Evolutionary conservation across 2,797 vertebrate species (phyloP).

Genomic region (Siniperca undulata): DNA sequence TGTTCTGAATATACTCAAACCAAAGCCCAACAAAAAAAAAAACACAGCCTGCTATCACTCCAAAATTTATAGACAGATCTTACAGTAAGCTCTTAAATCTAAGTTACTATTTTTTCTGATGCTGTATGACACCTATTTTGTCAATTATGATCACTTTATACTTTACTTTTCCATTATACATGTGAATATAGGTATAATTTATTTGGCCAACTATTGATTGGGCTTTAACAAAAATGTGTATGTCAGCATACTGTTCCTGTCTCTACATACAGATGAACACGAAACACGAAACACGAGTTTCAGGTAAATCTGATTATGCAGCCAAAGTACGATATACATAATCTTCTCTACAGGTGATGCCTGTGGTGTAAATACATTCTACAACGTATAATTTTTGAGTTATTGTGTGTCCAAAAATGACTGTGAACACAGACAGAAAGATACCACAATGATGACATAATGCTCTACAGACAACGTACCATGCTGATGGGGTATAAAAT

Average conservation of each 20-base stretch:
- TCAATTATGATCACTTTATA: background rate
- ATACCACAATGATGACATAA: slow-evolving; percentile 11
- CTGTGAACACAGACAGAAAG: background rate
- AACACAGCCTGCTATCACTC: background rate
- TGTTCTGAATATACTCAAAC: background rate
- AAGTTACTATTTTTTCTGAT: background rate
- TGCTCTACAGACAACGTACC: background rate
- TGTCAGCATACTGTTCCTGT: background rate
- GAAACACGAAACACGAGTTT: no score
- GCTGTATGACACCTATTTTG: background rate
- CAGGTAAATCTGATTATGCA: background rate
- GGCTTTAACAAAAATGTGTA: background rate
- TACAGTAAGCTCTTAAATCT: background rate
- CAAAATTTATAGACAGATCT: background rate
- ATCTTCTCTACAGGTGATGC: background rate
- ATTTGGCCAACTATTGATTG: background rate
- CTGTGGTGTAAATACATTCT: background rate
- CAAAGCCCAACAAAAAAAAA: background rate
- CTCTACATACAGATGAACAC: background rate
- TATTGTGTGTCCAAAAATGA: background rate
- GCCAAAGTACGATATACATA: background rate
- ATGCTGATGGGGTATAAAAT: background rate
- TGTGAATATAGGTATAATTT: background rate
- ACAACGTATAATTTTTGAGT: background rate
- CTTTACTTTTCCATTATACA: background rate